These are phyloP conservation scores for Epinephelus coioides DNA, from an alignment of 2,797 vertebrate genomes.

Conservation along the genomic window DNA sequence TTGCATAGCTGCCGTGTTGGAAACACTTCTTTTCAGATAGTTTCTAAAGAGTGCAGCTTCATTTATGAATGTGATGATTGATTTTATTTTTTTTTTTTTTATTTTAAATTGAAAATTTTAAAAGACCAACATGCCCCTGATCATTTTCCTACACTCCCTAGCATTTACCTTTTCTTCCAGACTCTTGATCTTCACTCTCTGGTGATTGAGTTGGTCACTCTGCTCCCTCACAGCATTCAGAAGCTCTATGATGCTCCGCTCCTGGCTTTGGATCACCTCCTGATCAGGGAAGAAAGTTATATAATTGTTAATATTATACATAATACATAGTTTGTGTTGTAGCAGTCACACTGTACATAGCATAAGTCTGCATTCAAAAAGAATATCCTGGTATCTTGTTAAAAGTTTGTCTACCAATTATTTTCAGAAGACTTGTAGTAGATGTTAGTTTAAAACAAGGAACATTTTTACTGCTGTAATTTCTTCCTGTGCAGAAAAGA, in stretches of 20 bases:
- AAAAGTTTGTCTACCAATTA: neutral
- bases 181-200: conserved; percentile 89
- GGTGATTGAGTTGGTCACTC: conserved; percentile 88
- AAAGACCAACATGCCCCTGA: neutral
- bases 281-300: conserved; percentile 63
- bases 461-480: neutral
- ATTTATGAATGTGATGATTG: neutral
- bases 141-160: neutral
- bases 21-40: neutral
- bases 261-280: conserved; percentile 91
- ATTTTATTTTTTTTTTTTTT: neutral
- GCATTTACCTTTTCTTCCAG: conserved; percentile 91
- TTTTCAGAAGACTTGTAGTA: neutral
- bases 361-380: neutral
- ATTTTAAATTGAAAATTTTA: no score
- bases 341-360: no score
- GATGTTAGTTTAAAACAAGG: neutral
- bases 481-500: neutral
- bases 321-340: no score
- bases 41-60: neutral
- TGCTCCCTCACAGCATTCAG: conserved; percentile 90
- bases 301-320: neutral
- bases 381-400: neutral
- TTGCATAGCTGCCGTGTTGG: neutral
- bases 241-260: conserved; percentile 89